Conservation (phyloP, 2,888 invertebrate genomes). For the Elmis aenea region DNA sequence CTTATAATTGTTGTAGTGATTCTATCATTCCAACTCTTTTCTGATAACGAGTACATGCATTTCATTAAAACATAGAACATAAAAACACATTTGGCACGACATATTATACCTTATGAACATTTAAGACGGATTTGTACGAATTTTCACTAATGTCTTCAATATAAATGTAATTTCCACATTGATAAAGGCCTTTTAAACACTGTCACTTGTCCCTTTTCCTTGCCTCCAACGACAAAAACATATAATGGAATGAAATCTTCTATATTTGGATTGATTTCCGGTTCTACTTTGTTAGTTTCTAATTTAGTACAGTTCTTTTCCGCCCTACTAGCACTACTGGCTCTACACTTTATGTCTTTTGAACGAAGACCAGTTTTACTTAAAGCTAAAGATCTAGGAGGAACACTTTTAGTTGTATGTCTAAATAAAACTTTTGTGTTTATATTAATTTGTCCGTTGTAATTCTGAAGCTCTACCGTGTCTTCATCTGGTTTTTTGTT, state of each 20-base stretch:
- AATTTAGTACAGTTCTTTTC: constrained; percentile 45
- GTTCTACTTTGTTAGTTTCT: constrained; percentile 30
- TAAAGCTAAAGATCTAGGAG: constrained; percentile 50
- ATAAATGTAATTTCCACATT: constrained; percentile 70
- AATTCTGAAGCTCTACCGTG: constrained; percentile 39
- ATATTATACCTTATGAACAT: neutral
- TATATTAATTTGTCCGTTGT: constrained; percentile 35
- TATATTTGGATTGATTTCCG: constrained; percentile 23
- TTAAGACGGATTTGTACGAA: constrained; percentile 4
- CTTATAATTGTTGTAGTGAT: too few species aligned
- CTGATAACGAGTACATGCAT: too few species aligned
- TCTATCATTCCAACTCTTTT: too few species aligned
- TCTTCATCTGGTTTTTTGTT: constrained; percentile 30
- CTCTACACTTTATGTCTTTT: constrained; percentile 43
- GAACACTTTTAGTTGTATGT: constrained; percentile 35
- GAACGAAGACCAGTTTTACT: constrained; percentile 42
- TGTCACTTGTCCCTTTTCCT: constrained; percentile 72
- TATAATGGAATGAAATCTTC: constrained; percentile 54
- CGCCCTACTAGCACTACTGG: constrained; percentile 55
- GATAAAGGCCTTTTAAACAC: constrained; percentile 72
- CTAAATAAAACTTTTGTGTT: constrained; percentile 42
- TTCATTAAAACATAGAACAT: constrained; percentile 2
- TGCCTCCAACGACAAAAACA: constrained; percentile 71
- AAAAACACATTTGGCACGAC: neutral
- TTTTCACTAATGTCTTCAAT: too few species aligned